A percentile compares a stretch with the other conserved stretches of the same genome.
phyloP scores from a whole-genome alignment of 2,888 invertebrate species.

The Temnothorax unifasciatus region DNA sequence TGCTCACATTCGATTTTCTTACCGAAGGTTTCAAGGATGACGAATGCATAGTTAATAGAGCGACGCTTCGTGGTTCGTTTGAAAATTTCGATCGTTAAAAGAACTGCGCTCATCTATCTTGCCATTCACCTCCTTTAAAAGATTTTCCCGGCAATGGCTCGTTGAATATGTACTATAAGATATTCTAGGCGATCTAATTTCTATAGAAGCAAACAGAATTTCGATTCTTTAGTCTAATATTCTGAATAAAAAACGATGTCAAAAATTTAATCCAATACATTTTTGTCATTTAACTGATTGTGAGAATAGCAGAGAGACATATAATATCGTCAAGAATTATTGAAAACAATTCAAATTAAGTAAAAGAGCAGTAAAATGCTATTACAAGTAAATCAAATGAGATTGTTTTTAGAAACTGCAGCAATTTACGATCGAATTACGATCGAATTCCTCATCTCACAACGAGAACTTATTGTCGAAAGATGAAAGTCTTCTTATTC shows the following conservation, averaged over 20 bases:
- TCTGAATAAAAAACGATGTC: conserved; percentile 2
- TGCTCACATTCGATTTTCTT: conserved; percentile 52
- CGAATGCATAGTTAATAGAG: conserved; percentile 73
- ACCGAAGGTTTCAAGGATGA: conserved; percentile 17
- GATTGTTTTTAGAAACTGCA: neutral
- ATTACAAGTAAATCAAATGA: neutral
- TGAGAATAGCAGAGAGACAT: neutral
- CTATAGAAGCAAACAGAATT: conserved; percentile 38
- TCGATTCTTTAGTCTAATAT: too few species aligned
- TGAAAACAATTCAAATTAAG: neutral
- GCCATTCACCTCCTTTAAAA: conserved; percentile 65
- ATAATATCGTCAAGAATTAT: neutral
- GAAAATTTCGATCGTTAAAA: conserved; percentile 79
- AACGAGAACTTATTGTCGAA: conserved; percentile 14
- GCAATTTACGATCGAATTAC: neutral
- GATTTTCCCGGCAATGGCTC: conserved; percentile 67
- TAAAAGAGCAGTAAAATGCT: neutral
- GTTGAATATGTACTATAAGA: conserved; percentile 63
- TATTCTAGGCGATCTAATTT: conserved; percentile 70
- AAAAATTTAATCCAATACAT: neutral
- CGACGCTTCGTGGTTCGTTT: conserved; percentile 76
- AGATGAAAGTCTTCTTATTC: neutral
- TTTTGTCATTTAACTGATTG: neutral
- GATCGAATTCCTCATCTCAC: conserved; percentile 34
- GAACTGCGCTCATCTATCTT: conserved; percentile 60